Evolutionary conservation across 1,140 invertebrate species (phyloP), one percentile per base, ranked within the genome.

Genomic region (Bemisia tabaci): DNA sequence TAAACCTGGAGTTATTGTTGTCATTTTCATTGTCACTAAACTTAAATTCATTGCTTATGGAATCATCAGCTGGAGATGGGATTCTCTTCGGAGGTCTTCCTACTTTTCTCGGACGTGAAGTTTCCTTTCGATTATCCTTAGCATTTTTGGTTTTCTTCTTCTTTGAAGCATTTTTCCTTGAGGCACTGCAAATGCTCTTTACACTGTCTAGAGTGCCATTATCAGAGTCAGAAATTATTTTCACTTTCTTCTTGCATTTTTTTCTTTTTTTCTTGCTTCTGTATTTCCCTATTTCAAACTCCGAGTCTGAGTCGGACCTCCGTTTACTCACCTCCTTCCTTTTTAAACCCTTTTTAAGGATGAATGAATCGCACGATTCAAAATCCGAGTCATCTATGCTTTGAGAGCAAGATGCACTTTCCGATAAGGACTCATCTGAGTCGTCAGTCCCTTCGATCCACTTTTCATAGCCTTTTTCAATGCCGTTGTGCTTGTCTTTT

Each of bases 401-500:
- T 17, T 48, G 33, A 48, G 33, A 48, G 17, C 22, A 67, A 21
- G 26, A 62, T 63, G 48, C 66, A 61, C 63, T 67, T 67, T 9
- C 63, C 62, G 59, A 67, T 48, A 21, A 68, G 59, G 25, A 25
- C 65, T 70, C 65, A 59, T 69, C 65, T 22, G 62, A 64, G 21
- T 65, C 60, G 17, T 62, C 62, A 22, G 27, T 61, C 25, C 62
- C 60, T 17, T n/a, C 25, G 9, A 61, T 65, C 2, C 24, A 59
- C 12, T 80, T 77, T 67, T 82, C 82, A 71, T 82, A 82, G 1
- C 82, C 80, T 64, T 83, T 82, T 68, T 85, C 83, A 39, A 84
- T 84, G 0, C 82, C 63, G 60, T 72, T 70, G 26, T 70, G 69
- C 22, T 71, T 66, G 69, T 72, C 72, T 59, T 70, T 68, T 59